Evolutionary conservation across 2,888 invertebrate species (phyloP).

Genomic region (Euphydryas editha): DNA sequence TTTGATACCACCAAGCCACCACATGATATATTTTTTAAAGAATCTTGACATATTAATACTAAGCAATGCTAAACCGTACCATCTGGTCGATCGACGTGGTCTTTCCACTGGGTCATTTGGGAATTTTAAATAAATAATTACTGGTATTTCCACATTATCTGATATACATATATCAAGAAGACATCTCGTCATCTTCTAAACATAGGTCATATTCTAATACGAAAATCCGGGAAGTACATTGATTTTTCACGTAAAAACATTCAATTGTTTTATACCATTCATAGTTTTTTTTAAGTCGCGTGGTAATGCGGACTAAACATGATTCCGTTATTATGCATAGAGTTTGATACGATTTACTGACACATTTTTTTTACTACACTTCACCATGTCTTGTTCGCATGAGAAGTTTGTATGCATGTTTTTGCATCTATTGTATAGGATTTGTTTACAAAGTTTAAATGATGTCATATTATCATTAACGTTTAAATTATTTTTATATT

Average conservation of each 20-base stretch:
- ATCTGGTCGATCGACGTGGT: background rate
- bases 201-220: constrained; percentile 16
- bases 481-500: too few species aligned
- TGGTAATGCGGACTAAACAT: background rate
- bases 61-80: too few species aligned
- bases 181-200: constrained; percentile 27
- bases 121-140: background rate
- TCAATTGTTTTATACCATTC: background rate
- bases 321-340: background rate
- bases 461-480: too few species aligned
- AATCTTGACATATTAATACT: too few species aligned
- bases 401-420: too few species aligned
- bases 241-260: constrained; percentile 19
- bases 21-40: too few species aligned
- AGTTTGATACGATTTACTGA: background rate
- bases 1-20: too few species aligned
- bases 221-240: constrained; percentile 37
- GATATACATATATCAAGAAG: constrained; percentile 35
- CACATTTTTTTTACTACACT: background rate
- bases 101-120: background rate
- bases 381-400: background rate
- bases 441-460: too few species aligned
- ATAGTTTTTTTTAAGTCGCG: background rate
- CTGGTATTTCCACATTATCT: constrained; percentile 3
- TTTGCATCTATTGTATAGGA: too few species aligned